Evolutionary conservation across 2,113 vertebrate genomes (phyloP), one percentile per base, ranked within the genome.

Genomic region (Protobothrops flavoviridis): DNA sequence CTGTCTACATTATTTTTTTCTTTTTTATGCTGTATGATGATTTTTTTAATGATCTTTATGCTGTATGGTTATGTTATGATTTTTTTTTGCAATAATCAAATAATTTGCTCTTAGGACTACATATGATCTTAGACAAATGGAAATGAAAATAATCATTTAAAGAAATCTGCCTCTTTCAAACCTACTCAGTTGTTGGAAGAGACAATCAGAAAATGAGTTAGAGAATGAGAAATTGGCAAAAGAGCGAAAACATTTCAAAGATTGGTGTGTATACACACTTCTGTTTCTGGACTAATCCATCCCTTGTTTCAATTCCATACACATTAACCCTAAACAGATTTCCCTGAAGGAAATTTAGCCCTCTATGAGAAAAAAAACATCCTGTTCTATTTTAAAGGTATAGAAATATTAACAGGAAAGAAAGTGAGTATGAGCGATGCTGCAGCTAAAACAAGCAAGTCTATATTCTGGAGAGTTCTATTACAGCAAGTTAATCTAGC

Each of bases 391-490:
- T 81, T 81, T 81, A 81, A 33, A 33, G 64, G 2, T 33, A 74
- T 33, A 81, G 33, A 81, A 81, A 81, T 33, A 81, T 81, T 69
- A 69, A 81, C 39, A 3, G 6, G 74, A 3, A 43, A 81, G 17
- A 81, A 81, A 81, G 33, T 39, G 33, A 81, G 39, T 81, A 6
- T 39, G 13, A n/a, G 17, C 3, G 33, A 43, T 43, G 39, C 20
- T 81, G 74, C 33, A 81, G 33, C 20, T 39, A 39, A 81, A 81
- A 81, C 33, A 81, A 81, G 7, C 69, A 81, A 81, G 3, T 39
- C 55, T 89, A 24, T 11, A 93, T 4, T 50, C 39, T 93, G 43
- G 90, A 95, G 33, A 48, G 69, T 94, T 95, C 93, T 61, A 43
- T 64, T 92, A 57, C 23, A 61, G 95, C 52, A 95, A 13, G 1